Evolutionary conservation across 2,888 invertebrate genomes (phyloP), one percentile per base, ranked within the genome.

Genomic region (Clepsis dumicolana): DNA sequence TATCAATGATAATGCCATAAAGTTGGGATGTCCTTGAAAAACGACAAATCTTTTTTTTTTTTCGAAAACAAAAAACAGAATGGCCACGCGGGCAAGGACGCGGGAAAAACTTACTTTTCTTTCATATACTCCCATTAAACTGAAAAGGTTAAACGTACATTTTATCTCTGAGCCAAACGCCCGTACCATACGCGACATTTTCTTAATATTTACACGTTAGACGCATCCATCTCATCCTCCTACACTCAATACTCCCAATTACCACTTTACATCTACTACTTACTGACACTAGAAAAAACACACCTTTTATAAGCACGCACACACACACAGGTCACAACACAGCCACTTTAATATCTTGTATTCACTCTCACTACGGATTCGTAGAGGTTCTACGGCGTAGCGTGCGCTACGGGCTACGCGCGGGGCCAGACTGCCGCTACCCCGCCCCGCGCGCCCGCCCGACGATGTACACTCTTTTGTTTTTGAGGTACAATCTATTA

Each of bases 351-450:
- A 18, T 63, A n/a, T n/a, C n/a, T n/a, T 62, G 53, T 65, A 65
- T 60, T 56, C 50, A 64, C 64, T 62, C 62, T 21, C 61, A 59
- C 21, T 54, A 24, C 53, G 64, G 64, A 57, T 67, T 62, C 57
- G 71, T 66, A 52, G 71, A 62, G 61, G 71, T 32, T 71, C 77
- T 73, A 73, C 82, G 78, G 69, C 88, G 90, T 89, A 89, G 90
- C 91, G 90, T 75, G 81, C 80, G 85, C 87, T 86, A 85, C 86
- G 88, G 76, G 81, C 89, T 86, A 89, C 90, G 90, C 84, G 87
- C 83, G 81, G 76, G 83, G 85, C 87, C 84, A 85, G 87, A 93
- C 92, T 93, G 91, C 84, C 90, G 91, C 84, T 86, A 85, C 76
- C 81, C 81, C 88, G 77, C 86, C 90, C 88, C 90, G 79, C 86